A percentile compares a stretch with the other conserved stretches of the same genome.
Evolutionary conservation across 1,140 invertebrate genomes (phyloP).

Genomic region (Antheraea mylitta): DNA sequence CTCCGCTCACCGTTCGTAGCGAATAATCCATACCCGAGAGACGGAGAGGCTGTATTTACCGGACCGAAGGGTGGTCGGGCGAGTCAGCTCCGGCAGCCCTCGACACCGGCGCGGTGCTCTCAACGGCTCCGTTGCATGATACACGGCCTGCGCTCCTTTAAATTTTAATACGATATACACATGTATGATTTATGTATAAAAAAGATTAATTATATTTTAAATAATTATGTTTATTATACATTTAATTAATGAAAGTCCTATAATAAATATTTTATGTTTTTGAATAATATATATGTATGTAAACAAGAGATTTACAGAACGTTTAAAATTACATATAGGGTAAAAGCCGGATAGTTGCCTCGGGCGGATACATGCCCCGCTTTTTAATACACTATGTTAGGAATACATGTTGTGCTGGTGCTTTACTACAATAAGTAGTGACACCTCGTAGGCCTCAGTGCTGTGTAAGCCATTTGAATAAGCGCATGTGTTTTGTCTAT

Average conservation of each 20-base stretch:
- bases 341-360: constrained; percentile 12
- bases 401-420: constrained; percentile 1
- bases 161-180: neutral
- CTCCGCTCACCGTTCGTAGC: constrained; percentile 50
- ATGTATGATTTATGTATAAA: no score
- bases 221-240: no score
- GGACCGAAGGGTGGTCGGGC: constrained; percentile 64
- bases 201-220: no score
- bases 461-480: constrained; percentile 25
- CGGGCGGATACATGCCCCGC: constrained; percentile 26
- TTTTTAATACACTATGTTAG: constrained; percentile 22
- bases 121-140: constrained; percentile 36
- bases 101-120: constrained; percentile 31
- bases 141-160: constrained; percentile 21
- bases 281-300: no score
- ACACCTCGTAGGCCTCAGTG: constrained; percentile 24
- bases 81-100: constrained; percentile 52
- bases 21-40: constrained; percentile 73
- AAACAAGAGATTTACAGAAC: no score
- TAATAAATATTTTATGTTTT: no score
- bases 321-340: constrained; percentile 16
- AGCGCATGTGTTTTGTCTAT: constrained; percentile 25
- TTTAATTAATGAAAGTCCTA: no score
- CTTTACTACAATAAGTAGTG: constrained; percentile 12
- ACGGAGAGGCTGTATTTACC: constrained; percentile 67